A percentile compares a stretch with the other conserved stretches of the same genome.
These are phyloP conservation scores for human DNA, from an alignment of 2,113 vertebrate genomes.

Conservation along the genomic window GRCh38 chr11:122201501-122202000, in stretches of 20 bases:
- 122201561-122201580: neutral
- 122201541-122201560: neutral
- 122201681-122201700: neutral
- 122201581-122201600: neutral
- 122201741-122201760: neutral
- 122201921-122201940: neutral
- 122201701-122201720: neutral
- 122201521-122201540: neutral
- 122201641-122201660: neutral
- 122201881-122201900: neutral
- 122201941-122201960: conserved; percentile 32
- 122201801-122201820: neutral
- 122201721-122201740: neutral
- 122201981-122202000: conserved; percentile 64
- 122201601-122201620: neutral
- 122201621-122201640: conserved; percentile 9
- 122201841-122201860: neutral
- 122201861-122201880: neutral
- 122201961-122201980: neutral
- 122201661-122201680: conserved; percentile 2
- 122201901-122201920: too few species aligned
- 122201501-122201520: neutral
- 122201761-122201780: neutral
- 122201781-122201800: neutral
- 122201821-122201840: neutral